A percentile compares a stretch with the other conserved stretches of the same genome.
These are phyloP conservation scores for Marronus borbonicus DNA, from an alignment of 2,888 invertebrate species.

Conservation along the genomic window DNA sequence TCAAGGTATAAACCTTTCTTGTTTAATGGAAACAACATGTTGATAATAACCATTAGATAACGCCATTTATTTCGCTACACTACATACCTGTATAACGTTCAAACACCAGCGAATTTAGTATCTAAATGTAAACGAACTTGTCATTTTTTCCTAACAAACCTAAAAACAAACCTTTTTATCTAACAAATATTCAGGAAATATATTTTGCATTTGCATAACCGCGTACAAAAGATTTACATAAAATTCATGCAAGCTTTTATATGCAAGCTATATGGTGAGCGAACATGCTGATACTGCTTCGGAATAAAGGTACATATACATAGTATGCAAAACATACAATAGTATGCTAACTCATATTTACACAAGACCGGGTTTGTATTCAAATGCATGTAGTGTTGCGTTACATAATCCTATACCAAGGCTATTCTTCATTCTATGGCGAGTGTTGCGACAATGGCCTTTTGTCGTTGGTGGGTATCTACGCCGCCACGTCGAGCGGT, in stretches of 20 bases:
- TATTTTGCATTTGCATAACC: background rate
- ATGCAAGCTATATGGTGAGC: background rate
- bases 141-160: too few species aligned
- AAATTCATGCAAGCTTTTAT: too few species aligned
- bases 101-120: too few species aligned
- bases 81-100: too few species aligned
- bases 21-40: too few species aligned
- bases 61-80: too few species aligned
- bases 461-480: constrained; percentile 19
- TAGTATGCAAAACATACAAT: constrained; percentile 22
- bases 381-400: constrained; percentile 9
- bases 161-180: too few species aligned
- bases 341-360: constrained; percentile 20
- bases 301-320: background rate
- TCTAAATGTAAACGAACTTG: too few species aligned
- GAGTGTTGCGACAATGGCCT: constrained; percentile 18
- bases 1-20: too few species aligned
- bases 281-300: background rate
- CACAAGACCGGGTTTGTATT: constrained; percentile 20
- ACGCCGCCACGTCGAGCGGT: constrained; percentile 5
- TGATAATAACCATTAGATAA: too few species aligned
- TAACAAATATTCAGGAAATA: background rate
- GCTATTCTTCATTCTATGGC: constrained; percentile 40
- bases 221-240: background rate
- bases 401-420: constrained; percentile 21